These are phyloP conservation scores for Cynopterus sphinx DNA, from an alignment of 2,797 vertebrate species.

Conservation along the genomic window DNA sequence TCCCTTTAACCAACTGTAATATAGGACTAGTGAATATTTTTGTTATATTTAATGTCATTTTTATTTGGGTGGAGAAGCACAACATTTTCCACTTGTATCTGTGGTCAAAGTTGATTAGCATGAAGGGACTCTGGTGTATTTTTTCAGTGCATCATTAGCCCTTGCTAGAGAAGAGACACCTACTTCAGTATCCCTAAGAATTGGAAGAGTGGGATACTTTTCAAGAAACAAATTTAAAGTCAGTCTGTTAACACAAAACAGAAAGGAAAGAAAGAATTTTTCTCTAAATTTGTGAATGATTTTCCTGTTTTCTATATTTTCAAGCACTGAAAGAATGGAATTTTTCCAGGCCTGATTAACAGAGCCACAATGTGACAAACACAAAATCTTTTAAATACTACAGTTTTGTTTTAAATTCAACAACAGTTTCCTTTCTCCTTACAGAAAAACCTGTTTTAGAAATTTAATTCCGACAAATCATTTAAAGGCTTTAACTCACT, in stretches of 20 bases:
- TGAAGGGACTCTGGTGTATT: neutral
- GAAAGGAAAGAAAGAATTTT: slow-evolving; percentile 30
- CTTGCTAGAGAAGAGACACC: neutral
- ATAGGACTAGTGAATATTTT: neutral
- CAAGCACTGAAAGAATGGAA: neutral
- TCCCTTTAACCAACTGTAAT: slow-evolving; percentile 7
- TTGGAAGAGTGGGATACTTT: neutral
- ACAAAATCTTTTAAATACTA: neutral
- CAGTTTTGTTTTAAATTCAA: slow-evolving; percentile 42
- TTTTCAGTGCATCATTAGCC: neutral
- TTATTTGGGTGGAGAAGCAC: slow-evolving; percentile 30
- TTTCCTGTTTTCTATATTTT: slow-evolving; percentile 27
- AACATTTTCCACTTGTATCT: neutral
- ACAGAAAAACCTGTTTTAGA: neutral
- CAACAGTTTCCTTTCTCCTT: neutral
- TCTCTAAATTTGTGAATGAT: neutral
- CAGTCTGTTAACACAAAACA: slow-evolving; percentile 12
- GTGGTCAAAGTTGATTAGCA: slow-evolving; percentile 11
- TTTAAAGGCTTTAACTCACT: slow-evolving; percentile 5
- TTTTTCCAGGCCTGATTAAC: neutral
- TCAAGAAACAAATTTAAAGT: slow-evolving; percentile 10
- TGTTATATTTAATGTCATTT: neutral
- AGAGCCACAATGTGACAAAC: neutral
- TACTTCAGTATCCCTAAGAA: neutral
- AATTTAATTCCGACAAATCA: slow-evolving; percentile 19